Percentiles rank a stretch among this genome's conserved stretches.
Conservation (phyloP, 2,797 vertebrate genomes). For the Acipenser ruthenus region DNA sequence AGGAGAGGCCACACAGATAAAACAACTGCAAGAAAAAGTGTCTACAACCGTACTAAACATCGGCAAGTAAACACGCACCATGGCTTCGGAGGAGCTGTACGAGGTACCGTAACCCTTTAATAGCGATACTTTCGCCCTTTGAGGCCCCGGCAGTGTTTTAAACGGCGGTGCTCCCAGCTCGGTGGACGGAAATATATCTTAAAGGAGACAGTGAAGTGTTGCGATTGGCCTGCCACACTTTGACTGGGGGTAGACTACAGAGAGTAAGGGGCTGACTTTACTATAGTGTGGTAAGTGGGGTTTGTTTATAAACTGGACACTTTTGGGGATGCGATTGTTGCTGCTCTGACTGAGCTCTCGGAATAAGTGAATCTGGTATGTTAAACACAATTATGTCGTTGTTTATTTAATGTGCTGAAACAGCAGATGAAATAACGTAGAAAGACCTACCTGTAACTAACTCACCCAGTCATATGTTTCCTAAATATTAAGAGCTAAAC, state of each 20-base stretch:
- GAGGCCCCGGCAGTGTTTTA: conserved; percentile 25
- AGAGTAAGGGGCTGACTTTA: conserved; percentile 11
- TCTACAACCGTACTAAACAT: conserved; percentile 34
- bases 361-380: no score
- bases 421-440: no score
- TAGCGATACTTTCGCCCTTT: conserved; percentile 15
- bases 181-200: conserved; percentile 45
- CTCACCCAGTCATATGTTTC: no score
- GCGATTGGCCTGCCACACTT: conserved; percentile 27
- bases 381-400: no score
- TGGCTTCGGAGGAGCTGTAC: conserved; percentile 67
- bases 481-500: no score
- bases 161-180: conserved; percentile 14
- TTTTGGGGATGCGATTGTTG: no score
- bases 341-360: no score
- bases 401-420: no score
- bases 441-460: no score
- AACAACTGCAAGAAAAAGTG: conserved; percentile 56
- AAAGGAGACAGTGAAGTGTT: conserved; percentile 33
- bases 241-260: conserved; percentile 6
- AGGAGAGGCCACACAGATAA: conserved; percentile 48
- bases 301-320: no score
- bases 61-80: conserved; percentile 29
- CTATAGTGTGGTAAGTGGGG: not conserved
- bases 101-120: conserved; percentile 49